phyloP scores from a whole-genome alignment of 2,888 invertebrate species.

The Drosophila limbata region DNA sequence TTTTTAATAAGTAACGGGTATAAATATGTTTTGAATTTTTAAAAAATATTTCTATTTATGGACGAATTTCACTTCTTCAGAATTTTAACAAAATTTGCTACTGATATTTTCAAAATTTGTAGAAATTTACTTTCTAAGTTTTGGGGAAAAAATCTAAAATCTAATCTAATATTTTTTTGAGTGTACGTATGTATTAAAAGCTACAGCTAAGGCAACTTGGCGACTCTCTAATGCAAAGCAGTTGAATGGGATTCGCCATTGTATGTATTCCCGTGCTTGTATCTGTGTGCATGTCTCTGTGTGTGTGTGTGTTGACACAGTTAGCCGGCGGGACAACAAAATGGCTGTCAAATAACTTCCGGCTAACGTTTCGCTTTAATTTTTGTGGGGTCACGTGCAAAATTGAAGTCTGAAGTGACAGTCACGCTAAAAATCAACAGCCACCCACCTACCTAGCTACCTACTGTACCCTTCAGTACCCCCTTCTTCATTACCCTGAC shows the following conservation, averaged over 20 bases:
- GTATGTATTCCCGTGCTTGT: neutral
- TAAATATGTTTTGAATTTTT: too few relatives aligned
- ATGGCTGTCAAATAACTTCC: slow-evolving; percentile 76
- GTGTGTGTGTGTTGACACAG: slow-evolving; percentile 7
- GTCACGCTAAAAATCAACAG: slow-evolving; percentile 18
- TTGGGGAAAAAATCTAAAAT: too few relatives aligned
- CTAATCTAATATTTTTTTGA: too few relatives aligned
- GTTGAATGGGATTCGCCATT: slow-evolving; percentile 37
- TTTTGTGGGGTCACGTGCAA: slow-evolving; percentile 48
- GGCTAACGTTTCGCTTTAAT: slow-evolving; percentile 44
- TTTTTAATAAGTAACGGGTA: too few relatives aligned
- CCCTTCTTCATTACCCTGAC: neutral
- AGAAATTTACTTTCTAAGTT: too few relatives aligned
- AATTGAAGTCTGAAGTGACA: slow-evolving; percentile 33
- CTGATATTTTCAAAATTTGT: too few relatives aligned
- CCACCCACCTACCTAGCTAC: neutral
- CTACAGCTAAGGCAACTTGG: slow-evolving; percentile 7
- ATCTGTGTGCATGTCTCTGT: neutral
- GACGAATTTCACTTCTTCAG: too few relatives aligned
- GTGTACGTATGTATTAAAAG: slow-evolving; percentile 23
- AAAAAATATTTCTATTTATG: too few relatives aligned
- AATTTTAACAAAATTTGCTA: too few relatives aligned
- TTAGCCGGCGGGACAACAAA: slow-evolving; percentile 46
- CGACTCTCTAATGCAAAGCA: slow-evolving; percentile 52
- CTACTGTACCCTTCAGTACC: too few relatives aligned